Conservation (phyloP, 2,888 invertebrate species). For the Oscheius sp. region DNA sequence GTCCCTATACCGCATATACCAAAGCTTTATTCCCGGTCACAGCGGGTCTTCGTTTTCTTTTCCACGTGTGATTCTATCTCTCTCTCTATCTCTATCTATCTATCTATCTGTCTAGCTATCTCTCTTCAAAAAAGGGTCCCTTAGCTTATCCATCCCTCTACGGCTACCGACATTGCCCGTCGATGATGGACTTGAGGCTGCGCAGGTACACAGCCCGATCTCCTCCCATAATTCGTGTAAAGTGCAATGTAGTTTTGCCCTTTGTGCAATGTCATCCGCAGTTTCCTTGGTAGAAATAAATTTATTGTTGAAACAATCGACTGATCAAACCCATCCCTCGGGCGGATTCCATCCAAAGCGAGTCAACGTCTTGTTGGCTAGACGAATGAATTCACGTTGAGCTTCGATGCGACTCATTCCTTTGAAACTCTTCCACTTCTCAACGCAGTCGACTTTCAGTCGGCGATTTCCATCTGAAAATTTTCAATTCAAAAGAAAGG, state of each 20-base stretch:
- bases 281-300: slow-evolving; percentile 7
- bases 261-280: slow-evolving; percentile 19
- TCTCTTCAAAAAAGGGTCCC: neutral
- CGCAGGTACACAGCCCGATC: slow-evolving; percentile 29
- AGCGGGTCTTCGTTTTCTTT: too few species aligned
- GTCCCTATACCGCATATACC: neutral
- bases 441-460: slow-evolving; percentile 44
- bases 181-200: slow-evolving; percentile 20
- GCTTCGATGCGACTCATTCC: slow-evolving; percentile 51
- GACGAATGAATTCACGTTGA: slow-evolving; percentile 56
- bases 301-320: neutral
- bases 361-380: slow-evolving; percentile 55
- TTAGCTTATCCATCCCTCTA: too few species aligned
- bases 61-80: neutral
- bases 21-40: slow-evolving; percentile 25
- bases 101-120: neutral
- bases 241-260: slow-evolving; percentile 26
- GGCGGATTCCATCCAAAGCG: slow-evolving; percentile 65
- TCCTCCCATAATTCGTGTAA: slow-evolving; percentile 3
- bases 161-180: slow-evolving; percentile 12
- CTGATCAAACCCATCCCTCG: slow-evolving; percentile 48
- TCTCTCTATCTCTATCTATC: neutral
- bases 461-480: slow-evolving; percentile 51
- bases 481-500: neutral
- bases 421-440: slow-evolving; percentile 46